phyloP scores from a whole-genome alignment of 2,888 invertebrate genomes.

The Polydesmus complanatus region DNA sequence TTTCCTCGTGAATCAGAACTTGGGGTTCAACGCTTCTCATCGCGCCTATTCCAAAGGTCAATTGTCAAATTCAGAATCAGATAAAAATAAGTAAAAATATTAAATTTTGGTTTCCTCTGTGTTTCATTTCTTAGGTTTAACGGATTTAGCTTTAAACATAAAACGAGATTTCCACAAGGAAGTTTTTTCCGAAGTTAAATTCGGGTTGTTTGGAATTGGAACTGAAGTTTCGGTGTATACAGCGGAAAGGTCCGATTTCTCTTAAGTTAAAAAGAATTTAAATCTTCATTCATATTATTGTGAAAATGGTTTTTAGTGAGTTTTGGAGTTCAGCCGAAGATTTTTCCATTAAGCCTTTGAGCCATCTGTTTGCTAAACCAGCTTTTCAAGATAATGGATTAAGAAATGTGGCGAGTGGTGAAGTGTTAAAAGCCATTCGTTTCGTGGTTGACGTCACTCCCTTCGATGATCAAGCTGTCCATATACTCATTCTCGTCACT shows the following conservation, averaged over 20 bases:
- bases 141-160: neutral
- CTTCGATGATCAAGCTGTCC: neutral
- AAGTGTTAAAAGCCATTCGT: neutral
- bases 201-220: conserved; percentile 6
- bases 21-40: neutral
- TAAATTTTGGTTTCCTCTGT: neutral
- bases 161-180: conserved; percentile 1
- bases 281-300: neutral
- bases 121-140: neutral
- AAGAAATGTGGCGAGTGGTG: neutral
- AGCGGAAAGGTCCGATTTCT: neutral
- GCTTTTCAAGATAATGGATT: neutral
- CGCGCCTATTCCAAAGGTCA: neutral
- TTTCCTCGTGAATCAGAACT: neutral
- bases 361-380: neutral
- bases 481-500: neutral
- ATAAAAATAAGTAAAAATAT: neutral
- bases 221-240: conserved; percentile 5
- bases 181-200: neutral
- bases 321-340: neutral
- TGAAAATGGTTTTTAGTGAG: neutral
- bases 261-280: neutral
- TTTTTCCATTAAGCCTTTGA: neutral
- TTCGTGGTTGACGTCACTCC: neutral
- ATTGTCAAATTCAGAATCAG: neutral